These are phyloP conservation scores for Scrobipalpa costella DNA, from an alignment of 2,888 invertebrate genomes.

Conservation along the genomic window DNA sequence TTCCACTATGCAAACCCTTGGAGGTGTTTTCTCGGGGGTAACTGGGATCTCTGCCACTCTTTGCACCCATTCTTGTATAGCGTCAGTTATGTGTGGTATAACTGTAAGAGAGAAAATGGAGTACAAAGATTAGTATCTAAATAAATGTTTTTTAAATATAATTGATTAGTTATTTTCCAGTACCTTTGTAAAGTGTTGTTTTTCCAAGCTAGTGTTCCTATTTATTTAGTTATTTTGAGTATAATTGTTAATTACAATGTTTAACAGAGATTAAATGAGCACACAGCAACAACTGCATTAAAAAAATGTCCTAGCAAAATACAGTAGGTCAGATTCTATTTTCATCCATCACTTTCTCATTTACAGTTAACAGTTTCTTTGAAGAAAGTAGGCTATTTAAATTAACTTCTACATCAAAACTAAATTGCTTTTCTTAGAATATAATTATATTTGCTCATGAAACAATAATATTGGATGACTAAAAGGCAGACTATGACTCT, in stretches of 20 bases:
- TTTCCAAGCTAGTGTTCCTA: no score
- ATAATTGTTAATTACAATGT: no score
- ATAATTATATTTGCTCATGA: no score
- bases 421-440: background rate
- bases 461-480: no score
- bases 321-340: background rate
- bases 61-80: conserved; percentile 99
- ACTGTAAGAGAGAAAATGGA: conserved; percentile 80
- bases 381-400: background rate
- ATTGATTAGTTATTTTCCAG: no score
- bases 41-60: conserved; percentile 94
- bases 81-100: conserved; percentile 98
- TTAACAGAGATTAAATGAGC: background rate
- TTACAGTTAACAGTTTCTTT: background rate
- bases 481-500: no score
- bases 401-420: background rate
- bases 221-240: no score
- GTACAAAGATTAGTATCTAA: no score
- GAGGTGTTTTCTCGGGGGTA: conserved; percentile 83
- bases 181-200: no score
- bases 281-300: background rate
- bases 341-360: background rate
- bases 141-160: no score
- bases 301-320: background rate
- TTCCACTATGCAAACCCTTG: conserved; percentile 93